Conservation (phyloP, 2,888 invertebrate genomes). For the Spisula subtruncata region DNA sequence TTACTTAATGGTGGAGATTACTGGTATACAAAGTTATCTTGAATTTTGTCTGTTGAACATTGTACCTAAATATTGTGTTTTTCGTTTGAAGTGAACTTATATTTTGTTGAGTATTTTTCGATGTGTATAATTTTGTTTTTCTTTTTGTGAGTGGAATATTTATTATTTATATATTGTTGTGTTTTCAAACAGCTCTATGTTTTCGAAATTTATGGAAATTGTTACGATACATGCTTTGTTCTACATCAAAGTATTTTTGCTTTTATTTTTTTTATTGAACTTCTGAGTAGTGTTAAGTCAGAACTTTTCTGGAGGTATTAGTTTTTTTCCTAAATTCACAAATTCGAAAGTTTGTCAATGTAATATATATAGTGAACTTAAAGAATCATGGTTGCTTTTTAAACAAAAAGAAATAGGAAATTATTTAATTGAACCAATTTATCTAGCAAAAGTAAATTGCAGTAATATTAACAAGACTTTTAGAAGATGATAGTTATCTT, state of each 20-base stretch:
- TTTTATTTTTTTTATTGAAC: slow-evolving; percentile 3
- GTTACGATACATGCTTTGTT: background rate
- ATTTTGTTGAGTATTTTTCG: background rate
- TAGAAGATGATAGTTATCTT: too few species aligned
- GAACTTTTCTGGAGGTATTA: background rate
- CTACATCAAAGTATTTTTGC: background rate
- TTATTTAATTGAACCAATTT: too few species aligned
- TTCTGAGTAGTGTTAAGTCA: background rate
- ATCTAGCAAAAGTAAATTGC: too few species aligned
- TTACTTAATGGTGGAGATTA: too few species aligned
- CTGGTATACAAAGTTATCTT: background rate
- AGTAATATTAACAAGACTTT: too few species aligned
- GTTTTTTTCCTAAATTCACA: background rate
- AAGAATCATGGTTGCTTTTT: too few species aligned
- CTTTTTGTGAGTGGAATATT: slow-evolving; percentile 19
- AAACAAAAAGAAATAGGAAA: too few species aligned
- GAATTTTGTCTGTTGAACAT: background rate
- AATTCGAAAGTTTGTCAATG: background rate
- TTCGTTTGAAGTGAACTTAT: background rate
- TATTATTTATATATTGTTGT: slow-evolving; percentile 30
- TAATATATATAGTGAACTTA: too few species aligned
- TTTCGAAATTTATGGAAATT: slow-evolving; percentile 13
- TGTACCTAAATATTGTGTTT: slow-evolving; percentile 15
- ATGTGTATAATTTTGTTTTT: slow-evolving; percentile 21
- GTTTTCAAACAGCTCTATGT: slow-evolving; percentile 13